Evolutionary conservation across 2,797 vertebrate genomes (phyloP).

Genomic region (Oophaga sylvatica): DNA sequence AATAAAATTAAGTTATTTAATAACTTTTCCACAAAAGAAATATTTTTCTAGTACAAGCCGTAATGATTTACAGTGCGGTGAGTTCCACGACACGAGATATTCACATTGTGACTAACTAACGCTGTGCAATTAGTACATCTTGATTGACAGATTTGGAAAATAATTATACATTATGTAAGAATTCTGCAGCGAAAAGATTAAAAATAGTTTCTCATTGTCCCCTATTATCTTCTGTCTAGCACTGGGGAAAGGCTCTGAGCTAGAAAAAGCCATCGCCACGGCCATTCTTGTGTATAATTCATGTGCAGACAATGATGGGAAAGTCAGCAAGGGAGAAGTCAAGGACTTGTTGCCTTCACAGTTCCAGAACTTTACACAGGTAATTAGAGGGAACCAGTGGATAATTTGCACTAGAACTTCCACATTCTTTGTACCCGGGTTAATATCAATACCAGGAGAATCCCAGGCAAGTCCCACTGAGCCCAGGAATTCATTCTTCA

Average conservation of each 20-base stretch:
- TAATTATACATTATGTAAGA: conserved; percentile 26
- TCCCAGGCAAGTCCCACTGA: no score
- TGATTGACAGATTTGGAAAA: conserved; percentile 53
- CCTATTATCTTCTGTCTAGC: conserved; percentile 64
- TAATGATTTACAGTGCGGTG: neutral
- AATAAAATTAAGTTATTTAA: neutral
- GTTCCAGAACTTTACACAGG: conserved; percentile 74
- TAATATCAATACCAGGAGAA: no score
- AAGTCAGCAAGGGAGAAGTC: conserved; percentile 72
- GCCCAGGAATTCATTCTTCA: no score
- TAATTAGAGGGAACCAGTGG: conserved; percentile 62
- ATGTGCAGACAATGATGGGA: conserved; percentile 68
- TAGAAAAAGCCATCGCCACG: conserved; percentile 77
- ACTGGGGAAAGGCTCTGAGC: conserved; percentile 74
- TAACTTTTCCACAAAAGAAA: neutral
- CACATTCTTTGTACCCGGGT: neutral
- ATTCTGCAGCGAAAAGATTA: neutral
- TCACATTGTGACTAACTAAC: neutral
- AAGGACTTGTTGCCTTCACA: conserved; percentile 74
- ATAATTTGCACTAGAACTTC: neutral
- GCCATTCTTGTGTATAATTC: conserved; percentile 72
- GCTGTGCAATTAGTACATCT: conserved; percentile 27
- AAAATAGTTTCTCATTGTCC: conserved; percentile 20
- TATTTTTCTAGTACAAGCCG: neutral
- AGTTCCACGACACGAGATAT: neutral